phyloP scores from a whole-genome alignment of 2,113 vertebrate genomes.

The Peromyscus californicus region DNA sequence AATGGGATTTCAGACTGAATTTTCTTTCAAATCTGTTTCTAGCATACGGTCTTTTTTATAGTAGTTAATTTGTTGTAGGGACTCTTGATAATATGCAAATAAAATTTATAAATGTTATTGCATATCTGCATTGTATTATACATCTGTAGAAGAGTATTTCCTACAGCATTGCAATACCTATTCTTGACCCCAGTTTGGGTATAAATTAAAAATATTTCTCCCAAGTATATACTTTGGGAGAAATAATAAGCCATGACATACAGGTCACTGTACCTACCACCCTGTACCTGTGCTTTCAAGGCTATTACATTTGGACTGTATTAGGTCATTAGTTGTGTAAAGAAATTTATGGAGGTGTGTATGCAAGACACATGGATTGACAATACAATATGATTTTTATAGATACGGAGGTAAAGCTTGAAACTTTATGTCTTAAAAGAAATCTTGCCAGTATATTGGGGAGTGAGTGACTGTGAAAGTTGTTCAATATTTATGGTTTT shows the following conservation, averaged over 20 bases:
- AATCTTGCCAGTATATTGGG: neutral
- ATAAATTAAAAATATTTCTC: conserved; percentile 39
- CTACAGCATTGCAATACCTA: conserved; percentile 12
- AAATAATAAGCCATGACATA: conserved; percentile 19
- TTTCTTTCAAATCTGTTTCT: conserved; percentile 32
- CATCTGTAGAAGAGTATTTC: neutral
- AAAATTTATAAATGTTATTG: conserved; percentile 46
- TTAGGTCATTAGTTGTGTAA: neutral
- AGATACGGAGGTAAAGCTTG: conserved; percentile 1
- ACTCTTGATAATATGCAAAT: conserved; percentile 15
- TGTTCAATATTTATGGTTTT: conserved; percentile 68
- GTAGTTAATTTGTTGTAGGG: neutral
- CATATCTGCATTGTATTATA: neutral
- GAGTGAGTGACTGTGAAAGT: neutral
- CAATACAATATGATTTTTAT: neutral
- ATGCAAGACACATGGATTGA: too few species aligned
- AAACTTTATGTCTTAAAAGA: conserved; percentile 67
- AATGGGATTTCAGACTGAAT: conserved; percentile 26
- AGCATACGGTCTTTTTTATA: neutral
- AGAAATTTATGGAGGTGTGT: neutral
- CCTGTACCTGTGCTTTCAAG: neutral
- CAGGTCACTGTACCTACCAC: neutral
- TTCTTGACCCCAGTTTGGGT: neutral
- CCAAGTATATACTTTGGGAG: neutral
- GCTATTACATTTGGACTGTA: neutral